Evolutionary conservation across 2,888 invertebrate genomes (phyloP).

Genomic region (Drosophila nr. medialis): DNA sequence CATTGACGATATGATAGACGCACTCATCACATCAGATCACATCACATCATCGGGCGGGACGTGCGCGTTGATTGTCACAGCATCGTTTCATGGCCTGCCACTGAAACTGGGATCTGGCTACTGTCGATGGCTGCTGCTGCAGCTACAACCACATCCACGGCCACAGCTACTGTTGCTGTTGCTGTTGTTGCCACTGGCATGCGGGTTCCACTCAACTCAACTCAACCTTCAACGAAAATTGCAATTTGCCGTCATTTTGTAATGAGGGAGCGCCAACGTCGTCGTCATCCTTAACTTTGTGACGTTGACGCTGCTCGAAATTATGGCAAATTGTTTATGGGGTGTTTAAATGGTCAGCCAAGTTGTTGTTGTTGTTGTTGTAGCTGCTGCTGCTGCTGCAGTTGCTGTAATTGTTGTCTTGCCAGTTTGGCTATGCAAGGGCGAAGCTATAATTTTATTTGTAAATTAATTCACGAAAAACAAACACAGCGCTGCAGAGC

Average conservation of each 20-base stretch:
- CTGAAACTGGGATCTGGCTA: slow-evolving; percentile 28
- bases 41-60: slow-evolving; percentile 76
- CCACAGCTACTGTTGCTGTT: slow-evolving; percentile 3
- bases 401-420: slow-evolving; percentile 19
- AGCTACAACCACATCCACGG: background rate
- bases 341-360: slow-evolving; percentile 74
- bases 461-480: slow-evolving; percentile 79
- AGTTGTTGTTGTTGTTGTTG: slow-evolving; percentile 31
- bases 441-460: slow-evolving; percentile 72
- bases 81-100: slow-evolving; percentile 36
- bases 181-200: slow-evolving; percentile 52
- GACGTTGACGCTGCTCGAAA: slow-evolving; percentile 71
- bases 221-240: slow-evolving; percentile 72
- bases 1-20: slow-evolving; percentile 79
- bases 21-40: slow-evolving; percentile 79
- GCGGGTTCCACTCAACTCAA: slow-evolving; percentile 61
- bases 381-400: slow-evolving; percentile 24
- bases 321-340: slow-evolving; percentile 80
- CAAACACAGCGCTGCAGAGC: slow-evolving; percentile 56
- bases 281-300: slow-evolving; percentile 29
- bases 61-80: slow-evolving; percentile 80
- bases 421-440: slow-evolving; percentile 44
- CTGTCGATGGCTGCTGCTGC: slow-evolving; percentile 10
- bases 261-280: slow-evolving; percentile 74
- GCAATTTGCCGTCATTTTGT: slow-evolving; percentile 80